Percentiles rank a stretch among this genome's conserved stretches.
phyloP scores from a whole-genome alignment of 1,140 invertebrate species.

The Drosophila lacteicornis region DNA sequence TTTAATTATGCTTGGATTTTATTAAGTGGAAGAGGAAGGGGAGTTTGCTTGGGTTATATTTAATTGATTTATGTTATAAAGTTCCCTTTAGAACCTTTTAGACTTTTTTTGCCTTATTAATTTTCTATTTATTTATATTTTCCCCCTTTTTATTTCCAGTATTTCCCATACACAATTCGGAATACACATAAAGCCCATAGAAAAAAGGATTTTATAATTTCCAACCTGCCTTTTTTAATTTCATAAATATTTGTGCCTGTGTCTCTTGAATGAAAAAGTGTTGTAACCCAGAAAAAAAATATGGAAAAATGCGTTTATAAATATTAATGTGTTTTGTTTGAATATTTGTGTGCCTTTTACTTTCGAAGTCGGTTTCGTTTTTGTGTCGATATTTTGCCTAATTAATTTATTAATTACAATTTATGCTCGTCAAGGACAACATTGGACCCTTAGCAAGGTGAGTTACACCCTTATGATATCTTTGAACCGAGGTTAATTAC shows the following conservation, averaged over 20 bases:
- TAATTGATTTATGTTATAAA: neutral
- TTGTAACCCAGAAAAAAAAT: slow-evolving; percentile 14
- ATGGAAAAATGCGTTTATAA: slow-evolving; percentile 24
- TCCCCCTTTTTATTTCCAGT: slow-evolving; percentile 34
- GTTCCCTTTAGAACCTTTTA: neutral
- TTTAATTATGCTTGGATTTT: slow-evolving; percentile 3
- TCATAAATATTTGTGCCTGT: slow-evolving; percentile 42
- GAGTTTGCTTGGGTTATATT: too few relatives aligned
- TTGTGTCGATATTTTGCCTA: slow-evolving; percentile 37
- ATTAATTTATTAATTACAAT: slow-evolving; percentile 36
- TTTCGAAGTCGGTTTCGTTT: slow-evolving; percentile 26
- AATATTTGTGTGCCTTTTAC: slow-evolving; percentile 33
- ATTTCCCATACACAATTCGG: slow-evolving; percentile 32
- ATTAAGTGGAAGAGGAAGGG: neutral
- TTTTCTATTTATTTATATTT: slow-evolving; percentile 17
- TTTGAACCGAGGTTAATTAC: slow-evolving; percentile 26
- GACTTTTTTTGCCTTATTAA: neutral
- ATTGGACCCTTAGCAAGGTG: slow-evolving; percentile 1
- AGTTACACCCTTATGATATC: slow-evolving; percentile 9
- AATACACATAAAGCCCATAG: slow-evolving; percentile 34
- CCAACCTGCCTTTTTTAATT: slow-evolving; percentile 17
- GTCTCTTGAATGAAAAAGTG: slow-evolving; percentile 23
- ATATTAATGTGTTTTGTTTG: slow-evolving; percentile 37
- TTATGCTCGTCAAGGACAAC: slow-evolving; percentile 5
- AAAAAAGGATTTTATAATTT: slow-evolving; percentile 52